Conservation (phyloP, 2,888 invertebrate genomes). For the Phrixothrix hirtus region DNA sequence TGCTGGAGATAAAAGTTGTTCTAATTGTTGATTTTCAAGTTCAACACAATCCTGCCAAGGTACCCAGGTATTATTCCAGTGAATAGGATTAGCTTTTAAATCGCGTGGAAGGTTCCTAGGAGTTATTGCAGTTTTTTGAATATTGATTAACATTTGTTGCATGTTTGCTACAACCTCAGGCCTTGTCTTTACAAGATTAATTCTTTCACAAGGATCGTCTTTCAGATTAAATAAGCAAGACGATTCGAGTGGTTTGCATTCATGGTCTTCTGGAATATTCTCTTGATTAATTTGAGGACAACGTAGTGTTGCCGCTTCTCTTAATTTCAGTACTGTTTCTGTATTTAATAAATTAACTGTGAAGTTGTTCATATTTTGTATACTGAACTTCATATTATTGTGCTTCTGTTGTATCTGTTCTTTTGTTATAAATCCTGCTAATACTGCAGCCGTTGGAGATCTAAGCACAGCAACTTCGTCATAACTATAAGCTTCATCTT, state of each 20-base stretch:
- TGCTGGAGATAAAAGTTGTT: slow-evolving; percentile 43
- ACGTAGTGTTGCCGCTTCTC: slow-evolving; percentile 45
- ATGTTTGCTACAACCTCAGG: slow-evolving; percentile 55
- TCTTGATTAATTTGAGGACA: slow-evolving; percentile 41
- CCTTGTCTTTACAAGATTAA: slow-evolving; percentile 55
- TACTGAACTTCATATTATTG: slow-evolving; percentile 26
- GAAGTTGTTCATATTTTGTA: slow-evolving; percentile 31
- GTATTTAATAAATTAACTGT: slow-evolving; percentile 39
- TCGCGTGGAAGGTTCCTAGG: slow-evolving; percentile 57
- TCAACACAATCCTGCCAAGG: slow-evolving; percentile 63
- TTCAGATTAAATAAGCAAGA: slow-evolving; percentile 60
- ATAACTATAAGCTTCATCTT: slow-evolving; percentile 50
- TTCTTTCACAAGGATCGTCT: slow-evolving; percentile 60
- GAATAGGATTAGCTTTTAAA: slow-evolving; percentile 58
- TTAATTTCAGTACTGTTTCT: slow-evolving; percentile 38
- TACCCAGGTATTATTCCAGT: slow-evolving; percentile 63
- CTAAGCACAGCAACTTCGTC: slow-evolving; percentile 54
- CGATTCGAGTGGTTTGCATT: slow-evolving; percentile 48
- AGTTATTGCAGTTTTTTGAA: slow-evolving; percentile 53
- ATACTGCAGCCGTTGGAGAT: slow-evolving; percentile 56
- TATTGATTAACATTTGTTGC: slow-evolving; percentile 54
- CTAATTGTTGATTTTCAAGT: slow-evolving; percentile 39
- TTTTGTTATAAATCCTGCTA: slow-evolving; percentile 57
- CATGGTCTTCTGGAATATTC: slow-evolving; percentile 39
- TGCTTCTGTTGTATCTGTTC: slow-evolving; percentile 55